Percentiles rank a stretch among this genome's conserved stretches.
These are phyloP conservation scores for Ptychodera flava DNA, from an alignment of 35 echinoderm and acorn worm genomes.

Conservation along the genomic window DNA sequence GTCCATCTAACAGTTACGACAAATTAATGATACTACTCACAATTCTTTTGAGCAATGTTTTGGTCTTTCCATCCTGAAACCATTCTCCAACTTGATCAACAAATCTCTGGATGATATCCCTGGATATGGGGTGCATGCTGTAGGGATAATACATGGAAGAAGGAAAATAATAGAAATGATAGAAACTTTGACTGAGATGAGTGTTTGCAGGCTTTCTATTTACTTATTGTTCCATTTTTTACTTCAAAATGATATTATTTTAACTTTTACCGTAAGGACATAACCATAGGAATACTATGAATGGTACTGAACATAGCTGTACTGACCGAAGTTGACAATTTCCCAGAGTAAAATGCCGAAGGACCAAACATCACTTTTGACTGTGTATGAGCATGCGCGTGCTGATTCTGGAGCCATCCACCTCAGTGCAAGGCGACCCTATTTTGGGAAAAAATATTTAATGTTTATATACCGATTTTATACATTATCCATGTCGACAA, in stretches of 20 bases:
- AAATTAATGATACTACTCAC: too few species aligned
- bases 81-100: conserved; percentile 40
- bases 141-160: background rate
- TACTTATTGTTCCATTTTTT: too few species aligned
- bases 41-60: conserved; percentile 60
- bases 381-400: conserved; percentile 45
- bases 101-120: conserved; percentile 51
- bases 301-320: too few species aligned
- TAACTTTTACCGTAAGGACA: too few species aligned
- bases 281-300: too few species aligned
- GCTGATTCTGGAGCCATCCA: conserved; percentile 90
- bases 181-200: too few species aligned
- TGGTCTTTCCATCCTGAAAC: conserved; percentile 62
- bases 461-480: too few species aligned
- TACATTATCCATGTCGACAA: too few species aligned
- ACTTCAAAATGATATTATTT: too few species aligned
- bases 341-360: conserved; percentile 86
- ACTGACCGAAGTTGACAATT: conserved; percentile 63
- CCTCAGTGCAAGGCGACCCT: conserved; percentile 65
- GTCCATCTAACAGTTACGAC: too few species aligned
- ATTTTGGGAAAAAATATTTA: background rate
- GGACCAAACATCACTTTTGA: conserved; percentile 76
- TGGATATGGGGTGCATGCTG: conserved; percentile 79
- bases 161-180: too few species aligned
- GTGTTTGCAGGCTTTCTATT: too few species aligned